Percentiles rank a stretch among this genome's conserved stretches.
phyloP scores from a whole-genome alignment of 1,140 invertebrate genomes.

The Heliconius himera region DNA sequence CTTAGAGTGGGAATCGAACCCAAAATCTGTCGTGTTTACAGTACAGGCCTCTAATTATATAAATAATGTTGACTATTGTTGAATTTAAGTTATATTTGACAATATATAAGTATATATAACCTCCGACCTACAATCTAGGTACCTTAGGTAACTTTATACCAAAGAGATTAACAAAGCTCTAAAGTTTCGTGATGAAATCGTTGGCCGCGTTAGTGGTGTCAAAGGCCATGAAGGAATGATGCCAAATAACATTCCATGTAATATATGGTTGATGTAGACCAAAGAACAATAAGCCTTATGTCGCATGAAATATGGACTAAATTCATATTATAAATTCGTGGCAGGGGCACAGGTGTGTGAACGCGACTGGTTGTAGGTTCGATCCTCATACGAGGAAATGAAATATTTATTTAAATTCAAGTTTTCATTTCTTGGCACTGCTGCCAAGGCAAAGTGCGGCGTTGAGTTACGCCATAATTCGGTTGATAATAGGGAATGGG shows the following conservation, averaged over 20 bases:
- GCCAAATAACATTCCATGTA: slow-evolving; percentile 14
- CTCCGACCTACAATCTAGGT: no score
- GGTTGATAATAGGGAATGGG: no score
- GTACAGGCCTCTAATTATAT: no score
- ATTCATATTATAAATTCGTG: not conserved
- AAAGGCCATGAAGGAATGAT: slow-evolving; percentile 44
- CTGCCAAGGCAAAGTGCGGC: no score
- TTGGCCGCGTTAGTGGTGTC: slow-evolving; percentile 36
- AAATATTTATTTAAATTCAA: no score
- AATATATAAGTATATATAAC: not conserved
- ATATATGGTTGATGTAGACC: not conserved
- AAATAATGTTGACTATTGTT: not conserved
- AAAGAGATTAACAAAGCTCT: not conserved
- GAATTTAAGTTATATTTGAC: not conserved
- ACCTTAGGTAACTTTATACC: not conserved
- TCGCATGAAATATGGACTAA: not conserved
- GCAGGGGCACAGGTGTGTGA: not conserved
- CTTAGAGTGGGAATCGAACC: no score
- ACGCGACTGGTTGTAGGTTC: no score
- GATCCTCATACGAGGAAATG: no score
- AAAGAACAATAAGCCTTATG: not conserved
- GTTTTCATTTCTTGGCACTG: no score
- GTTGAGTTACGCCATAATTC: no score
- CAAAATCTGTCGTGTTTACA: no score
- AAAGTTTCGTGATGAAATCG: slow-evolving; percentile 35